Evolutionary conservation across 2,113 vertebrate species (phyloP).

Genomic region (Bostrychus sinensis): DNA sequence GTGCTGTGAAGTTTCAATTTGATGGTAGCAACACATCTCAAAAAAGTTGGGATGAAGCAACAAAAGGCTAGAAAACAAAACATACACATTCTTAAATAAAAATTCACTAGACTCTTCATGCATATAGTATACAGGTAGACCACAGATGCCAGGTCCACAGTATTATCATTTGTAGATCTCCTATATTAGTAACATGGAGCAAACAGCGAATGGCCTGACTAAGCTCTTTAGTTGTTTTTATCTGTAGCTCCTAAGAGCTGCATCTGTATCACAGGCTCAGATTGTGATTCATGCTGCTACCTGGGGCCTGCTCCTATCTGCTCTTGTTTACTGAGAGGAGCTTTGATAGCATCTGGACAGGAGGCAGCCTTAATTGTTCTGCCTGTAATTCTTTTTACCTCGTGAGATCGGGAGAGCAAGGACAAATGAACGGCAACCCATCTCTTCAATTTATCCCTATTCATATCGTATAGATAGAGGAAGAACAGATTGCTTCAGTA

Average conservation of each 20-base stretch:
- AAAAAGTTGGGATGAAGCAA: no score
- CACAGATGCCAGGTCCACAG: no score
- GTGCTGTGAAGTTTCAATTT: background rate
- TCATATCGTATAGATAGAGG: constrained; percentile 37
- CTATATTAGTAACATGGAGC: constrained; percentile 26
- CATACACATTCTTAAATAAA: constrained; percentile 8
- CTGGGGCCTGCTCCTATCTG: constrained; percentile 57
- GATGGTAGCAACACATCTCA: no score
- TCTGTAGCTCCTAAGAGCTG: constrained; percentile 11
- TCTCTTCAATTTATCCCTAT: constrained; percentile 55
- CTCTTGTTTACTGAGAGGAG: constrained; percentile 60
- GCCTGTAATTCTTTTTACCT: constrained; percentile 54
- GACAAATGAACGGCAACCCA: constrained; percentile 46
- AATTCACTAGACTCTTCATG: background rate
- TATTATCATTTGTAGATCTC: constrained; percentile 14
- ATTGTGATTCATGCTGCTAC: constrained; percentile 65
- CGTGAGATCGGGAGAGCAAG: constrained; percentile 39
- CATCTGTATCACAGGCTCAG: constrained; percentile 37
- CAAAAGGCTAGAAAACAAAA: no score
- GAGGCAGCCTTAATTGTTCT: constrained; percentile 65
- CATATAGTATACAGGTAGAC: background rate
- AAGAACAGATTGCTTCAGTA: constrained; percentile 35
- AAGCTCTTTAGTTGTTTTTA: constrained; percentile 26
- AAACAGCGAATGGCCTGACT: constrained; percentile 9
- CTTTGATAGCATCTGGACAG: constrained; percentile 69